A percentile compares a stretch with the other conserved stretches of the same genome.
phyloP scores from a whole-genome alignment of 2,797 vertebrate genomes.

The Salmo trutta region DNA sequence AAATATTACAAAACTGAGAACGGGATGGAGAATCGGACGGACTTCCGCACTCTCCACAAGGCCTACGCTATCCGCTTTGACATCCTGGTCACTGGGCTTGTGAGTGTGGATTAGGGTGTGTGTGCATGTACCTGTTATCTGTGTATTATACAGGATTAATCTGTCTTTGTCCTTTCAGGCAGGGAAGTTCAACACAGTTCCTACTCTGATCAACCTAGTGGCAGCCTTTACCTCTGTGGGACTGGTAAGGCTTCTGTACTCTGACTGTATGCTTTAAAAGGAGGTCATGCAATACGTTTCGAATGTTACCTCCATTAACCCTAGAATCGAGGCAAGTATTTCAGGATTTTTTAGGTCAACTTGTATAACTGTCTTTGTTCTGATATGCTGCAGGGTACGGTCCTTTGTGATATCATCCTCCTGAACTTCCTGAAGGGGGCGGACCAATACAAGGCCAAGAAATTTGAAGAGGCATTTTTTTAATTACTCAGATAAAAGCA shows the following conservation, averaged over 20 bases:
- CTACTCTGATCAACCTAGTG: slow-evolving; percentile 89
- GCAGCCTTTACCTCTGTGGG: slow-evolving; percentile 93
- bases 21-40: slow-evolving; percentile 61
- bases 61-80: slow-evolving; percentile 90
- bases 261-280: not conserved
- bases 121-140: not conserved
- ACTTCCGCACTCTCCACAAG: slow-evolving; percentile 88
- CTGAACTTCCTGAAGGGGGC: slow-evolving; percentile 92
- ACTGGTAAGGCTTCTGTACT: slow-evolving; percentile 78
- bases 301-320: not conserved
- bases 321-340: not conserved
- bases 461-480: slow-evolving; percentile 87
- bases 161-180: slow-evolving; percentile 72
- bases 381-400: slow-evolving; percentile 78
- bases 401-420: slow-evolving; percentile 92
- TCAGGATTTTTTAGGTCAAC: not conserved
- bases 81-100: slow-evolving; percentile 90
- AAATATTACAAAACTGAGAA: slow-evolving; percentile 83
- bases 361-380: not conserved
- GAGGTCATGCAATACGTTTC: not conserved
- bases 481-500: too few species aligned
- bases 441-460: slow-evolving; percentile 91
- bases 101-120: slow-evolving; percentile 66
- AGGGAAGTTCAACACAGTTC: slow-evolving; percentile 87
- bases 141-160: not conserved